A percentile compares a stretch with the other conserved stretches of the same genome.
Evolutionary conservation across 2,888 invertebrate species (phyloP).

Genomic region (Eucera pruinosa): DNA sequence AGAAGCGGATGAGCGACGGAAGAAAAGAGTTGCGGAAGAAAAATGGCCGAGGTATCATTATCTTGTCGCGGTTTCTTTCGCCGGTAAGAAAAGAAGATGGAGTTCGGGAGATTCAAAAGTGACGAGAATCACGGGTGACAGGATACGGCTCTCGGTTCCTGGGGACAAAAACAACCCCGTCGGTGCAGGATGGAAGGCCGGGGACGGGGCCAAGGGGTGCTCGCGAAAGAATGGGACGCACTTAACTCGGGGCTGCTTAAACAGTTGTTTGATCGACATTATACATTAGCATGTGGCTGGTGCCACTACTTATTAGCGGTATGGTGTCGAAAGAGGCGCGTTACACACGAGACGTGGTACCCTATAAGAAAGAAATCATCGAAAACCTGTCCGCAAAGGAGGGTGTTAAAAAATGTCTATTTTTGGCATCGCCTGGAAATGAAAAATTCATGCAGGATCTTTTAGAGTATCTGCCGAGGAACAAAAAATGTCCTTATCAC

Average conservation of each 20-base stretch:
- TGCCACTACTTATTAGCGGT: conserved; percentile 82
- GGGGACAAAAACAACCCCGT: conserved; percentile 63
- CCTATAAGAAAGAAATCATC: neutral
- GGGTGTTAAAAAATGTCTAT: no score
- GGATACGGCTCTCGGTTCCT: conserved; percentile 6
- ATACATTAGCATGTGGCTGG: conserved; percentile 83
- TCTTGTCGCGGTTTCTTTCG: conserved; percentile 13
- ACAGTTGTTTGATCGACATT: conserved; percentile 84
- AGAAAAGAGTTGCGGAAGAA: neutral
- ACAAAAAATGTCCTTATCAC: no score
- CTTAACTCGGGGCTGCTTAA: conserved; percentile 83
- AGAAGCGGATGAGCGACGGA: neutral
- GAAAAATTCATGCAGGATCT: no score
- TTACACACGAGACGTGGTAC: conserved; percentile 8
- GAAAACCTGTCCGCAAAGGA: neutral
- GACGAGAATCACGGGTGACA: conserved; percentile 45
- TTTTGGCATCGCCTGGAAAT: no score
- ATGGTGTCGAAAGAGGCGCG: conserved; percentile 40
- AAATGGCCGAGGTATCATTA: conserved; percentile 21
- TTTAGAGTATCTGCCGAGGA: no score
- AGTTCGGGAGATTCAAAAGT: conserved; percentile 13
- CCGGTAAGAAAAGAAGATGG: neutral
- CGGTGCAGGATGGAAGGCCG: conserved; percentile 7
- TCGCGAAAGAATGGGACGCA: conserved; percentile 76
- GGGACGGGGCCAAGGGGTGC: conserved; percentile 51